Base-by-base conservation (phyloP, 2,797 vertebrate species). In the Hippoglossus hippoglossus region DNA sequence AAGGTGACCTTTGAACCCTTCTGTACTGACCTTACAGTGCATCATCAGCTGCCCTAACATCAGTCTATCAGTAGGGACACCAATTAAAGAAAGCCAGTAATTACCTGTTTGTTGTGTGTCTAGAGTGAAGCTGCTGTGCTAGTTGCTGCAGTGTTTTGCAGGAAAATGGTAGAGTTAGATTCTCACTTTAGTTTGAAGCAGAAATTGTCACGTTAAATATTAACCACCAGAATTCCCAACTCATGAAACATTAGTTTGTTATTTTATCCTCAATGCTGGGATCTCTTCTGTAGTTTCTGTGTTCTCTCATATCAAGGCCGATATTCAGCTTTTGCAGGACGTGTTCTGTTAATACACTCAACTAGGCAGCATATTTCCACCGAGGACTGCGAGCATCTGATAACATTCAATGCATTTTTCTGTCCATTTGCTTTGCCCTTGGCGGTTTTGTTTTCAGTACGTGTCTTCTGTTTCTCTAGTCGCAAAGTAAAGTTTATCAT, bases 201-300 rank as follows among this genome's bases (percentile, higher is more conserved):
- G 54, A 34, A 49, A 61, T 56, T 5, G 57, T 46, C n/a, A 25
- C 21, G 70, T 83, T 63, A 73, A 86, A 79, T 68, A 78, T 82
- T 77, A 59, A 86, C 31, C 15, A 3, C 16, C 5, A 63, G 68
- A 78, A 77, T 79, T 73, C 69, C 53, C 73, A 39, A 5, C 47
- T 73, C 66, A 77, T 77, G 31, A 64, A 80, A 80, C 18, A 71
- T 79, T 66, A 6, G 79, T 71, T 28, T 22, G 46, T 34, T 62
- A 25, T 51, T 70, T 73, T n/a, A 12, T 41, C 61, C 9, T 8
- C 1, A 31, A 31, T 7, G 1, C 28, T 31, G 31, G 31, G 31
- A 34, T 10, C 31, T 34, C 11, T 28, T 52, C 22, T 64, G 18
- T 19, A 0, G 11, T 49, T 64, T 63, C 16, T 58, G 13, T 51